Conservation (phyloP, 2,113 vertebrate genomes). For the Cryptoleucopteryx plumbea region DNA sequence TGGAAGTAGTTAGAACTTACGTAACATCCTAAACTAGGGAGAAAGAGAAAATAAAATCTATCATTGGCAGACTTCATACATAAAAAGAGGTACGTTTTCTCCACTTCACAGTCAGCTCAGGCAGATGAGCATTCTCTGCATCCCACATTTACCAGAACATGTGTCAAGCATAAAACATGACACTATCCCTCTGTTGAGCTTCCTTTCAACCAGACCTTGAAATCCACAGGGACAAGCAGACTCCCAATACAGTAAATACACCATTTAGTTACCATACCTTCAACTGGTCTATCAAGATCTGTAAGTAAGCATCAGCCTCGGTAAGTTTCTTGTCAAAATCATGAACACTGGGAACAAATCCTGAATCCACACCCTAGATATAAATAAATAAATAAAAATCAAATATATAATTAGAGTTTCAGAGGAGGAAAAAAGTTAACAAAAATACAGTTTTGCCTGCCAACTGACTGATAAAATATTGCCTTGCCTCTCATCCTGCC, state of each 20-base stretch:
- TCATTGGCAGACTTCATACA: not conserved
- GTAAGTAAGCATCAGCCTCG: constrained; percentile 97
- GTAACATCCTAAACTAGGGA: not conserved
- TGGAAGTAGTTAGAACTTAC: not conserved
- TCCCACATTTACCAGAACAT: not conserved
- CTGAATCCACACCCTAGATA: constrained; percentile 90
- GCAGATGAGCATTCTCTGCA: not conserved
- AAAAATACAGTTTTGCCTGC: not conserved
- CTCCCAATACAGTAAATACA: not conserved
- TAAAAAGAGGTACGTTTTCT: not conserved
- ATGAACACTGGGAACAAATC: constrained; percentile 95
- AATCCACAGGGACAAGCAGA: not conserved
- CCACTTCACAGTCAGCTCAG: not conserved
- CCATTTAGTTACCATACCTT: constrained; percentile 79
- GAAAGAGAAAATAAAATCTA: not conserved
- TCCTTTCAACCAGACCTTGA: not conserved
- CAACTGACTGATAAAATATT: not conserved
- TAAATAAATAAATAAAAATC: not conserved
- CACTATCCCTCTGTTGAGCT: not conserved
- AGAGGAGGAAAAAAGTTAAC: not conserved
- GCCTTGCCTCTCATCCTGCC: not conserved
- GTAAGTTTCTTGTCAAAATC: constrained; percentile 99
- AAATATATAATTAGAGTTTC: not conserved
- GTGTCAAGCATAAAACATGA: not conserved
- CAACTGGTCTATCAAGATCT: constrained; percentile 97